Evolutionary conservation across 2,888 invertebrate species (phyloP).

Genomic region (Amiota minor): DNA sequence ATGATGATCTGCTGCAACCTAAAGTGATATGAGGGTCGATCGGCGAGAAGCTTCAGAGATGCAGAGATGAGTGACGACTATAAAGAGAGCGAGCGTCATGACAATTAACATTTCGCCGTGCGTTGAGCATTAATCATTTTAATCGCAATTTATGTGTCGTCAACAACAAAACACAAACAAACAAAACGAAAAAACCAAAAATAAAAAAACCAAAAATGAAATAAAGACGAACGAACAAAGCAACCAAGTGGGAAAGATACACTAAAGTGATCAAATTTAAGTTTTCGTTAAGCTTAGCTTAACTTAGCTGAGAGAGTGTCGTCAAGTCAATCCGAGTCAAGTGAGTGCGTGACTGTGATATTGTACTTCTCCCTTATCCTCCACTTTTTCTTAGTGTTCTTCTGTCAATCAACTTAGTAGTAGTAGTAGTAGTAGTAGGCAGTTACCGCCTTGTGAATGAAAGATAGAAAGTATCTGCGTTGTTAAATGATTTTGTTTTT

Average conservation of each 20-base stretch:
- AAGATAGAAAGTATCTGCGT: conserved; percentile 4
- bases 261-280: too few species aligned
- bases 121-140: conserved; percentile 71
- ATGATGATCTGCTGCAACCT: conserved; percentile 34
- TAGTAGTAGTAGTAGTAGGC: too few species aligned
- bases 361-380: too few species aligned
- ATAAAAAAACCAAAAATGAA: conserved; percentile 43
- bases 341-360: too few species aligned
- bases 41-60: conserved; percentile 21
- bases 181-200: not conserved
- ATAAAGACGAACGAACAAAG: conserved; percentile 22
- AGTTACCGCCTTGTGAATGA: too few species aligned
- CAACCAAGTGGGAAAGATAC: not conserved
- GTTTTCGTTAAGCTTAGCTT: too few species aligned
- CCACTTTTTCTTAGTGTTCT: too few species aligned
- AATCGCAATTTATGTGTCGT: conserved; percentile 71
- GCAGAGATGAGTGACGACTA: conserved; percentile 25
- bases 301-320: too few species aligned
- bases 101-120: conserved; percentile 71
- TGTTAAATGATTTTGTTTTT: not conserved
- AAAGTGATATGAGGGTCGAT: not conserved
- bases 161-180: too few species aligned
- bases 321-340: too few species aligned
- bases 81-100: conserved; percentile 47
- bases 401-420: too few species aligned